These are phyloP conservation scores for Chamaea fasciata DNA, from an alignment of 2,113 vertebrate genomes.

Conservation along the genomic window DNA sequence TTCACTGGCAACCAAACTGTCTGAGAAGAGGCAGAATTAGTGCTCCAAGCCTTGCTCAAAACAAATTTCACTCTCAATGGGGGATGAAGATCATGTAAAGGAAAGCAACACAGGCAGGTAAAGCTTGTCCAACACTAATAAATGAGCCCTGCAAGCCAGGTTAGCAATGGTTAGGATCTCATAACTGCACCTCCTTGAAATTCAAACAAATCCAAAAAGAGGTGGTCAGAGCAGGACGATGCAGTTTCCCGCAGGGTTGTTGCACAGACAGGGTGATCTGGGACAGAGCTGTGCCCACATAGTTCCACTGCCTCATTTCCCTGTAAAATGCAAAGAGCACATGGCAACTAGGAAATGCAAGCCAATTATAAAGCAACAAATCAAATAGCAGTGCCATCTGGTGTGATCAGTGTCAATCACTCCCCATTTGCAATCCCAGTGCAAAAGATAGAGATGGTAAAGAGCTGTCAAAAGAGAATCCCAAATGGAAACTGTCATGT, in stretches of 20 bases:
- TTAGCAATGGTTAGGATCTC: neutral
- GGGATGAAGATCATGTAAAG: neutral
- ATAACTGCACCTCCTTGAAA: neutral
- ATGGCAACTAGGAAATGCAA: neutral
- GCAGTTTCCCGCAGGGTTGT: accelerated
- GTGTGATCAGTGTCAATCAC: neutral
- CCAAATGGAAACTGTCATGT: neutral
- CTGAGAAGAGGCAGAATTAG: neutral
- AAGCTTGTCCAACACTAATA: neutral
- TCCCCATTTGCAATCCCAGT: neutral
- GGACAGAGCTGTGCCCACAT: neutral
- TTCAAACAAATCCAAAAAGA: neutral
- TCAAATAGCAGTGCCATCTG: neutral
- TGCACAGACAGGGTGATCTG: neutral
- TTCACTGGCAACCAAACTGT: neutral
- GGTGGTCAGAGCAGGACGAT: neutral
- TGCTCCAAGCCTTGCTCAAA: neutral
- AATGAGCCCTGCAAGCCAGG: neutral
- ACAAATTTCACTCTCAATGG: neutral
- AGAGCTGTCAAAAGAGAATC: neutral
- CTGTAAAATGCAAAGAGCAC: neutral
- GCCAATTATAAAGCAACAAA: neutral
- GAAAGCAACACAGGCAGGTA: neutral
- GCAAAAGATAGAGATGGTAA: neutral
- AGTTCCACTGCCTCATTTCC: neutral